Percentiles rank a stretch among this genome's conserved stretches.
Evolutionary conservation across 2,113 vertebrate genomes (phyloP).

Genomic region (Malurus alboscapulatus): DNA sequence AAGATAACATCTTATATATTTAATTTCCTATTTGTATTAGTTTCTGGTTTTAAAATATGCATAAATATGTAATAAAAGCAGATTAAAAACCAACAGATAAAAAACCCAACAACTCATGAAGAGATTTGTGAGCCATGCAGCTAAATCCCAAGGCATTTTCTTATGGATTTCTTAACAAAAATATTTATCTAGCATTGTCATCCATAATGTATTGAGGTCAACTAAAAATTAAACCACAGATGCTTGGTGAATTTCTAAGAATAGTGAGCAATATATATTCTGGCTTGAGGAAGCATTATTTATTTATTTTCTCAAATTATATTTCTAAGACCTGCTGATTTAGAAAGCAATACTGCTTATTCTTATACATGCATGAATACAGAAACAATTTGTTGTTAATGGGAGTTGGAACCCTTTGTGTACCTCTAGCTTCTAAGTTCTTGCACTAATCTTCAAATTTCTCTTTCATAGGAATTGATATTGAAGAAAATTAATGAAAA

Average conservation of each 20-base stretch:
- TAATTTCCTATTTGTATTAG: slow-evolving; percentile 29
- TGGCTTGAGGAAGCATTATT: neutral
- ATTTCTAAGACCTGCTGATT: neutral
- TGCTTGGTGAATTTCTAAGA: neutral
- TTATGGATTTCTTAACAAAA: slow-evolving; percentile 2
- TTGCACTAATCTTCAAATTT: neutral
- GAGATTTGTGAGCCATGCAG: neutral
- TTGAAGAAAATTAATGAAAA: neutral
- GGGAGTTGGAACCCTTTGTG: neutral
- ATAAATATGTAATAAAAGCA: neutral
- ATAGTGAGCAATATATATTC: neutral
- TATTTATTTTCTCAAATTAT: neutral
- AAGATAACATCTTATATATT: neutral
- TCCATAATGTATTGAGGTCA: slow-evolving; percentile 32
- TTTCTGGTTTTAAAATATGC: slow-evolving; percentile 16
- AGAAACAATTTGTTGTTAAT: neutral
- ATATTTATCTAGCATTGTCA: slow-evolving; percentile 22
- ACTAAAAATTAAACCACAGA: slow-evolving; percentile 12
- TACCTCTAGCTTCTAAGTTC: neutral
- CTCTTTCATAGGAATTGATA: neutral
- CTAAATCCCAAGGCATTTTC: neutral
- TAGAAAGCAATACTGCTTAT: neutral
- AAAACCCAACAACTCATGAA: neutral
- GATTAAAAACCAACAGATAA: neutral
- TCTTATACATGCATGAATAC: neutral